phyloP scores from a whole-genome alignment of 1,140 invertebrate genomes.

The Elysia chlorotica region DNA sequence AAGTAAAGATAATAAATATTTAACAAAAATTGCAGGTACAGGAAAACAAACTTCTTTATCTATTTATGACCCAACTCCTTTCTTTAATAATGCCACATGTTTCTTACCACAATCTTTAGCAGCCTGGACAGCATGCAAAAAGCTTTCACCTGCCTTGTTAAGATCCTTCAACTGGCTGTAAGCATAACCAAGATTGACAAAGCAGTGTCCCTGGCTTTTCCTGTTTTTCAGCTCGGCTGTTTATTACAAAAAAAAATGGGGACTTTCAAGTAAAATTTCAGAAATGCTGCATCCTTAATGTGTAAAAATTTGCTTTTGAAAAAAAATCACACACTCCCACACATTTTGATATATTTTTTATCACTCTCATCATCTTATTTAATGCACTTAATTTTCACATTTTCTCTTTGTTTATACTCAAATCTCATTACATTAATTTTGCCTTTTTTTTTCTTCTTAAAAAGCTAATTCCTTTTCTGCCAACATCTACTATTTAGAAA shows the following conservation, averaged over 20 bases:
- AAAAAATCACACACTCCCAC: neutral
- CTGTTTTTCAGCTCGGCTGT: slow-evolving; percentile 24
- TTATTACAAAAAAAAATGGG: slow-evolving; percentile 1
- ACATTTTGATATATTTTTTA: neutral
- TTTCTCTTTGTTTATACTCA: too few species aligned
- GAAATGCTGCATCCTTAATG: too few species aligned
- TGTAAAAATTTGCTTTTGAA: too few species aligned
- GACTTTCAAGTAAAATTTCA: neutral
- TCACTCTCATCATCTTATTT: neutral
- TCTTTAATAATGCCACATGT: too few species aligned
- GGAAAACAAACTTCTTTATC: too few species aligned
- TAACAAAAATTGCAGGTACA: too few species aligned
- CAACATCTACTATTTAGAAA: too few species aligned
- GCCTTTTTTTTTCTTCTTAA: too few species aligned
- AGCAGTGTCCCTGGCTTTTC: slow-evolving; percentile 31
- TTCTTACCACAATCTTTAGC: slow-evolving; percentile 32
- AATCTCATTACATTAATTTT: too few species aligned
- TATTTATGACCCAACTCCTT: too few species aligned
- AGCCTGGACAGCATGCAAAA: slow-evolving; percentile 31
- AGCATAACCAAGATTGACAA: slow-evolving; percentile 34
- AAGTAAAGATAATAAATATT: too few species aligned
- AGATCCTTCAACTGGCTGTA: slow-evolving; percentile 30
- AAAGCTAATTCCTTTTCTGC: too few species aligned
- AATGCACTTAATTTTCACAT: neutral
- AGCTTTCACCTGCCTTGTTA: slow-evolving; percentile 27